Evolutionary conservation across 1,140 invertebrate species (phyloP), one percentile per base, ranked within the genome.

Genomic region (Brachionus rotundiformis): DNA sequence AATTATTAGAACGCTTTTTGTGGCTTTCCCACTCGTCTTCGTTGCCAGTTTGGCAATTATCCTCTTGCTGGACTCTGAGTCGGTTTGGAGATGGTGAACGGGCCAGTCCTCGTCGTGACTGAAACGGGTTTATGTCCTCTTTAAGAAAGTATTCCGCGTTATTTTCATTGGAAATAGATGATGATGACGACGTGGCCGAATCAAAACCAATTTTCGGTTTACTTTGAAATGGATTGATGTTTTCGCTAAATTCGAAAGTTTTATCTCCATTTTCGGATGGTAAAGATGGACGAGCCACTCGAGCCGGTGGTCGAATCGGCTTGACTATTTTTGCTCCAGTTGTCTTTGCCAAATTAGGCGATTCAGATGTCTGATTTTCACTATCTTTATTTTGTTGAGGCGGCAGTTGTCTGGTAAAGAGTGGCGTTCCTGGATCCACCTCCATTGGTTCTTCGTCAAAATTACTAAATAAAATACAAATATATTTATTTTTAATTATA

Each of bases 391-490:
- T 25, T 25, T 73, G 68, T 41, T 73, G 68, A 23, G 19, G 19
- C 5, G 33, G 36, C 25, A 44, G 19, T 44, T 73, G 68, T 47
- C 68, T 41, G 13, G 68, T 11, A 73, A 73, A 73, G 0, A 73
- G 68, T 16, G 68, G 68, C 2, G 68, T 73, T 41, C 68, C 68
- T 44, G 68, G 68, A 23, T 73, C 68, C 10, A 73, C 68, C 36
- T 73, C 68, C 68, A 73, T 73, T 27, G 68, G 68, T 73, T 73
- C 68, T 41, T 73, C 68, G 68, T 73, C 68, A 73, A 73, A 73
- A 73, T 73, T 73, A 73, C 68, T 73, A 27, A 44, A 73, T 44
- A n/a, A 25, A 29, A 47, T 33, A 68, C 16, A 23, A 73, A 19
- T 41, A 13, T 36, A 73, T 13, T 73, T 41, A 23, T 41, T 41